Base-by-base conservation (phyloP, 2,888 invertebrate species). In the Camptogramma bilineatum region DNA sequence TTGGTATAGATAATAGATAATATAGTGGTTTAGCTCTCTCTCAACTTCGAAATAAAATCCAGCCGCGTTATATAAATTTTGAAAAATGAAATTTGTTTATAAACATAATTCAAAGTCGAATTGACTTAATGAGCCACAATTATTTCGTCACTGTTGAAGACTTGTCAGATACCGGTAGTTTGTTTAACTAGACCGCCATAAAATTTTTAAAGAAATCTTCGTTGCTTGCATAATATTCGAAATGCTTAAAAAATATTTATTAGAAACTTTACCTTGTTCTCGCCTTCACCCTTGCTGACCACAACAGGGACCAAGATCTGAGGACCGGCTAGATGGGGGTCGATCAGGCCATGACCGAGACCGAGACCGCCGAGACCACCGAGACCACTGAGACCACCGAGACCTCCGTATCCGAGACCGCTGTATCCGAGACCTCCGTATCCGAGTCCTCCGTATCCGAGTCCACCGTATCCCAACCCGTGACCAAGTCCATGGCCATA, bases 401-500 rank as follows among this genome's bases (percentile, higher is more conserved):
- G 34, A 10, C 51, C 51, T 17, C 16, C 16, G 18, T 42, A 53
- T n/a, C 53, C 42, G 7, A 53, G 53, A n/a, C 53, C 53, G 0
- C 53, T 42, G 24, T 44, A 44, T 16, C 54, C 54, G 16, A 54
- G 54, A 5, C 54, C 54, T 4, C 44, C 42, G 44, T 54, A 54
- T 4, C 54, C 54, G 4, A 54, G 54, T 18, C 55, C 55, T 0
- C 17, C 28, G 17, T 55, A 55, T 10, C 55, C 54, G 0, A 54
- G 28, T 8, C 54, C 53, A 2, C 53, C 54, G 28, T 54, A 46
- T 16, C 54, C 54, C 3, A 54, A 13, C 3, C 34, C 34, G 34
- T 39, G 24, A 42, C 53, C 53, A 44, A 39, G 28, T 10, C 44
- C 17, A 21, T 18, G 18, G 13, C 53, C 42, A 24, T 53, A 21